Percentiles rank a stretch among this genome's conserved stretches.
Evolutionary conservation across 2,888 invertebrate genomes (phyloP).

Genomic region (Pogonocherus hispidulus): DNA sequence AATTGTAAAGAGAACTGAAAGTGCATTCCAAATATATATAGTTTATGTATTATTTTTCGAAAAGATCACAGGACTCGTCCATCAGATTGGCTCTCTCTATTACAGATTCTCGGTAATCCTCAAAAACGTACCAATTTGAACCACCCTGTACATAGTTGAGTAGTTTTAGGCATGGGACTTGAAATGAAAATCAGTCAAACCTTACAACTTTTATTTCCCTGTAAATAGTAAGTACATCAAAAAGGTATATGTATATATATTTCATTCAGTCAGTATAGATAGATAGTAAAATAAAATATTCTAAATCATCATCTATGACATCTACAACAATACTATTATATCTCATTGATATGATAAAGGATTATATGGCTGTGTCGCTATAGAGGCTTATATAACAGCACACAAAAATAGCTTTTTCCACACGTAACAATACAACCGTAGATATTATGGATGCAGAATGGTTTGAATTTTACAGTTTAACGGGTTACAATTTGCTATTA

Average conservation of each 20-base stretch:
- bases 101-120: no score
- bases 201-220: conserved; percentile 41
- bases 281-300: conserved; percentile 38
- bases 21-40: no score
- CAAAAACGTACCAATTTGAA: no score
- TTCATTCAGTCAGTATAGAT: conserved; percentile 43
- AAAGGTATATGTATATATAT: conserved; percentile 39
- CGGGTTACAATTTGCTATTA: not conserved
- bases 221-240: conserved; percentile 47
- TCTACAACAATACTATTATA: conserved; percentile 34
- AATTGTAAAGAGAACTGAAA: no score
- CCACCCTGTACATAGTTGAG: no score
- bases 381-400: conserved; percentile 17
- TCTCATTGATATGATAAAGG: conserved; percentile 42
- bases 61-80: no score
- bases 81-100: no score
- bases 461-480: not conserved
- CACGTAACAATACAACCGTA: not conserved
- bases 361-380: conserved; percentile 32
- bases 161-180: not conserved
- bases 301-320: conserved; percentile 37
- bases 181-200: conserved; percentile 10
- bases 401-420: conserved; percentile 5
- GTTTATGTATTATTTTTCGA: no score
- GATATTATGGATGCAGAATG: not conserved